Evolutionary conservation across 2,113 vertebrate species (phyloP).

Genomic region (Callipepla californica): DNA sequence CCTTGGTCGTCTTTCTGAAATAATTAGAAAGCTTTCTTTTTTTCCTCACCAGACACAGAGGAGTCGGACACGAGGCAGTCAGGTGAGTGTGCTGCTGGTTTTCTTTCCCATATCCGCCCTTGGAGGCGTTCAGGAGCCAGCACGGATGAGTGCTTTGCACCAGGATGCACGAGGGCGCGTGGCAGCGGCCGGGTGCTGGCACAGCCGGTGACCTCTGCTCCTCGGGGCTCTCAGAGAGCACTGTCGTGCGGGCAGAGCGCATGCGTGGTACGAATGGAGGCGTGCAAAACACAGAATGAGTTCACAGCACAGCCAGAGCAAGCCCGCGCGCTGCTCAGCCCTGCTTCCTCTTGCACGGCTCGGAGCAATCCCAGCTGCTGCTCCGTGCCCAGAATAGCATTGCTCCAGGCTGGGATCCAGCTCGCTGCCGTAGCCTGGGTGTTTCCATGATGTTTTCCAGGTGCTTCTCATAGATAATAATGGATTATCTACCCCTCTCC

Average conservation of each 20-base stretch:
- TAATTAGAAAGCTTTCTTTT: not conserved
- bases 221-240: not conserved
- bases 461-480: not conserved
- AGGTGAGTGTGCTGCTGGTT: not conserved
- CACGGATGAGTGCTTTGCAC: rapidly evolving
- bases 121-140: rapidly evolving
- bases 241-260: not conserved
- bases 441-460: not conserved
- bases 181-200: not conserved
- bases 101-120: not conserved
- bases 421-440: not conserved
- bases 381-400: not conserved
- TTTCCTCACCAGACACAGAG: constrained; percentile 8
- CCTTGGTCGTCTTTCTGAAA: not conserved
- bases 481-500: not conserved
- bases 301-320: not conserved
- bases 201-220: rapidly evolving
- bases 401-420: not conserved
- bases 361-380: not conserved
- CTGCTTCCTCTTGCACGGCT: not conserved
- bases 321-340: not conserved
- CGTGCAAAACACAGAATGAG: not conserved
- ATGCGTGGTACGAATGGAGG: not conserved
- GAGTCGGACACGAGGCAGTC: not conserved
- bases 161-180: rapidly evolving